These are phyloP conservation scores for Acinonyx jubatus DNA, from an alignment of 2,113 vertebrate species.

Conservation along the genomic window DNA sequence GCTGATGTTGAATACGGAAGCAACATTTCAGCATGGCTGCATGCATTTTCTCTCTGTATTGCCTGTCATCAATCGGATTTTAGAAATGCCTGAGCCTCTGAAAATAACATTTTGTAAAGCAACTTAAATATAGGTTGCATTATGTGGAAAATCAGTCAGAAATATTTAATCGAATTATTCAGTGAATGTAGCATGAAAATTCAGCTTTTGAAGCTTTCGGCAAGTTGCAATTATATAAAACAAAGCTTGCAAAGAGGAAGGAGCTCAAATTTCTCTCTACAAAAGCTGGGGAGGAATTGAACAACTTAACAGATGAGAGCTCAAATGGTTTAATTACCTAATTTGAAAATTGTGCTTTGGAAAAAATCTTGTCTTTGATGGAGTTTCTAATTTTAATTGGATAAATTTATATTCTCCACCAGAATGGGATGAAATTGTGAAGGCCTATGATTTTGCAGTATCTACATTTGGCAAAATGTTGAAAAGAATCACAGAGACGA, in stretches of 20 bases:
- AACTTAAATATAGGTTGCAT: not conserved
- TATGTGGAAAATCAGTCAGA: slow-evolving; percentile 36
- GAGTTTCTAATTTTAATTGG: not conserved
- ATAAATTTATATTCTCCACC: slow-evolving; percentile 21
- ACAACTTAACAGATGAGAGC: not conserved
- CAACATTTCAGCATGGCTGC: not conserved
- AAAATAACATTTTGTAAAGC: not conserved
- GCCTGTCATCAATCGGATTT: not conserved
- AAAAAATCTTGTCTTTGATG: slow-evolving; percentile 41
- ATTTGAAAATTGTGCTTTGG: slow-evolving; percentile 23
- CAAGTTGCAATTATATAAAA: not conserved
- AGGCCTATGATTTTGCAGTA: slow-evolving; percentile 24
- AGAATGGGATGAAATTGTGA: slow-evolving; percentile 5
- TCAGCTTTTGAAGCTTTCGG: slow-evolving; percentile 23
- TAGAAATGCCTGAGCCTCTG: not conserved
- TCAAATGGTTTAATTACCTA: not conserved
- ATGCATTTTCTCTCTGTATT: not conserved
- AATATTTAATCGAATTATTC: slow-evolving; percentile 45
- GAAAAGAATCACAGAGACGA: not conserved
- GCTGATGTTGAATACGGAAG: not conserved
- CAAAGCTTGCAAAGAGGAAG: slow-evolving; percentile 31
- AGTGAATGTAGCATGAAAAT: not conserved
- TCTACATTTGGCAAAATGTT: slow-evolving; percentile 18
- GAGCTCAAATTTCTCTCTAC: not conserved
- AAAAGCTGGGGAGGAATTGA: slow-evolving; percentile 4